Base-by-base conservation (phyloP, 2,888 invertebrate genomes). In the Lochmaea capreae region DNA sequence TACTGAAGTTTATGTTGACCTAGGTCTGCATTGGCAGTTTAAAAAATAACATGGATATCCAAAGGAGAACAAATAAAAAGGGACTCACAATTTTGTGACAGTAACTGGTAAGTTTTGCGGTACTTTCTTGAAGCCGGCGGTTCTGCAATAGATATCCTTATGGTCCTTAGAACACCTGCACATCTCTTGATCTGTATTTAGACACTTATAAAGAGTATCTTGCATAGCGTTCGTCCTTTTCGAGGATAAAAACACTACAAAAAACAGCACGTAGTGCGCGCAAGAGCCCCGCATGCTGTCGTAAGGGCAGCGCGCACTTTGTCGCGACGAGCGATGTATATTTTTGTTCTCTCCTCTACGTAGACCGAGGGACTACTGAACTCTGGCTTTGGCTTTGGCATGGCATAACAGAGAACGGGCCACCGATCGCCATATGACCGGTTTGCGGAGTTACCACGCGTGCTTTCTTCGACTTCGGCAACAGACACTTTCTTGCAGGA, bases 61-160 rank as follows among this genome's bases (percentile, higher is more conserved):
- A n/a, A 68, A 58, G 57, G 59, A 18, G 9, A 16, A 33, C 52
- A 70, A 61, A 49, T 66, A 18, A 22, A 57, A 65, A 18, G 16
- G 52, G 66, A 82, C 83, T 83, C 78, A 83, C 83, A 83, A 78
- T 81, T 83, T 82, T 49, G 78, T 79, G 57, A 82, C 74, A 71
- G 80, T 75, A 67, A 73, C 79, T 68, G 83, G 82, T 74, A 83
- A 69, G 57, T 77, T 76, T 33, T 74, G 77, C 66, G 83, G 83
- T 68, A 83, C 80, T 66, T 81, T 78, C 67, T 77, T 79, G 76
- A 81, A 82, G 52, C 81, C 82, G 65, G 82, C 82, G 33, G 82
- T 80, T 71, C 81, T 78, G 76, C 83, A 83, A 75, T 78, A 78
- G 73, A 82, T 80, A 75, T 83, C 82, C 76, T 79, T 80, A 72